phyloP scores from a whole-genome alignment of 2,888 invertebrate species.

The Bruchidius siliquastri region DNA sequence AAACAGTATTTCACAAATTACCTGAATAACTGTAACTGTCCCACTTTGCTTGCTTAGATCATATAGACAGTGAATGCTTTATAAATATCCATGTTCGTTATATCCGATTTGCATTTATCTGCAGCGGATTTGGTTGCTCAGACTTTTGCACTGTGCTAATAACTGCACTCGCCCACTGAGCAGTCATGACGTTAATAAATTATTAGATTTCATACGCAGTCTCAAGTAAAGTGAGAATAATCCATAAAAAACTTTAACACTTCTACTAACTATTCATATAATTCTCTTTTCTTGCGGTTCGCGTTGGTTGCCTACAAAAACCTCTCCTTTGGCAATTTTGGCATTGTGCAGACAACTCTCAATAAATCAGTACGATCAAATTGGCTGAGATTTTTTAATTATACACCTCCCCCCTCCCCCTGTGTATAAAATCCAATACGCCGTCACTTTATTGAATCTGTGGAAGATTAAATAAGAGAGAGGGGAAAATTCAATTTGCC shows the following conservation, averaged over 20 bases:
- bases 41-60: not conserved
- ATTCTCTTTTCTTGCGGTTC: too few species aligned
- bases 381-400: not conserved
- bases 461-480: not conserved
- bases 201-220: too few species aligned
- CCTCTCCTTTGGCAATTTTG: not conserved
- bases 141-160: not conserved
- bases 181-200: too few species aligned
- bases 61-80: not conserved
- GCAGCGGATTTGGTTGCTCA: not conserved
- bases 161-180: not conserved
- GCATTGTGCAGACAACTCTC: not conserved
- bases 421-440: not conserved
- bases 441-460: not conserved
- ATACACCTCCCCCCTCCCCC: not conserved
- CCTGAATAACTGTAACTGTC: not conserved
- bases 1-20: not conserved
- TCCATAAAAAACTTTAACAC: too few species aligned
- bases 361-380: not conserved
- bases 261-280: too few species aligned
- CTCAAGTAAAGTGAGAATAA: too few species aligned
- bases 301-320: too few species aligned
- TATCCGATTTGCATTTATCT: not conserved
- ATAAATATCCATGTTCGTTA: not conserved
- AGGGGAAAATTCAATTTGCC: not conserved